Evolutionary conservation across 2,113 vertebrate species (phyloP).

Genomic region (Poeciliopsis retropinna): DNA sequence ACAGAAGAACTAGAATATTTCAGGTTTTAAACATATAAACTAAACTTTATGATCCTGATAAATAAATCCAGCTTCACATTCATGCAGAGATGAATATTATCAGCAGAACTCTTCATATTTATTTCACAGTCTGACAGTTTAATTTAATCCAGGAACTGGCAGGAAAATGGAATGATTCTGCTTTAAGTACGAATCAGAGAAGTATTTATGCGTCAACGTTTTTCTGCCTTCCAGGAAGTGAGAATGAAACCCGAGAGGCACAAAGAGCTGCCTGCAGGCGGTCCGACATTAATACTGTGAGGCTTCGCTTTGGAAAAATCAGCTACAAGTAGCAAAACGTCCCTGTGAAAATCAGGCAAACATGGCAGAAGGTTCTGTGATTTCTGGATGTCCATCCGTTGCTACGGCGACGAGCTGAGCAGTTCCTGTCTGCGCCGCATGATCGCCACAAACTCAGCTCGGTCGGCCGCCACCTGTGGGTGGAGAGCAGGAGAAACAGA

Average conservation of each 20-base stretch:
- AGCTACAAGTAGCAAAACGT: slow-evolving; percentile 12
- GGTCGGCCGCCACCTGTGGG: slow-evolving; percentile 81
- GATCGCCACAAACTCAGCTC: slow-evolving; percentile 73
- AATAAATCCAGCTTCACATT: neutral
- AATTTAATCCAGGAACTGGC: neutral
- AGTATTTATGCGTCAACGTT: neutral
- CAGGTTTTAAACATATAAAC: neutral
- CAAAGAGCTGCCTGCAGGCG: too few relatives aligned
- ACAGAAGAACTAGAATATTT: neutral
- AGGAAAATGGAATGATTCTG: neutral
- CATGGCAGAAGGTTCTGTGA: slow-evolving; percentile 22
- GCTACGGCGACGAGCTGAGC: slow-evolving; percentile 70
- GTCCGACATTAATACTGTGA: slow-evolving; percentile 37
- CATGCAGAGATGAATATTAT: neutral
- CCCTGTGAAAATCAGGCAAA: slow-evolving; percentile 42
- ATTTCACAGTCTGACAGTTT: too few relatives aligned
- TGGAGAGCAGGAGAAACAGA: slow-evolving; percentile 53
- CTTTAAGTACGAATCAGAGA: neutral
- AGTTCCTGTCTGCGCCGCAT: slow-evolving; percentile 76
- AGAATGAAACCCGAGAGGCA: neutral
- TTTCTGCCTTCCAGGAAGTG: neutral
- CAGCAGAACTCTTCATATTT: neutral
- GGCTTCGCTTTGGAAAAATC: slow-evolving; percentile 28
- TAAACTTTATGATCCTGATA: neutral
- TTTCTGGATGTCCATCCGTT: neutral